Conservation (phyloP, 2,888 invertebrate genomes). For the Habroteleia sp. region DNA sequence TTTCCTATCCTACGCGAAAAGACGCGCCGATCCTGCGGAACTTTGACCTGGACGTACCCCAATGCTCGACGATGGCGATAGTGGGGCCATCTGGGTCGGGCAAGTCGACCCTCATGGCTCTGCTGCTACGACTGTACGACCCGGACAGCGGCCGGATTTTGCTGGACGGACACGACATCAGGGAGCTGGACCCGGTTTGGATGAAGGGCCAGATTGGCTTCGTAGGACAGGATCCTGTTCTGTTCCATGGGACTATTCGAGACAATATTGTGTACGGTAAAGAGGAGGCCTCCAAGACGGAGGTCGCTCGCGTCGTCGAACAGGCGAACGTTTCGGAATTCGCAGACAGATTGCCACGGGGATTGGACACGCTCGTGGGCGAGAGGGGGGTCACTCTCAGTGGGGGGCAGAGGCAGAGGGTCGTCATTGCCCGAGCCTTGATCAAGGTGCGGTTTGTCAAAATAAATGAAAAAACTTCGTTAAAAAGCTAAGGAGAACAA, state of each 20-base stretch:
- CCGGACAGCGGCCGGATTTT: constrained; percentile 87
- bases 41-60: constrained; percentile 85
- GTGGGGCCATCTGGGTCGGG: constrained; percentile 97
- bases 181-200: constrained; percentile 90
- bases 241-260: constrained; percentile 94
- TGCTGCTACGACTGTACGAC: constrained; percentile 93
- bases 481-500: too few relatives aligned
- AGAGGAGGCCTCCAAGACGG: constrained; percentile 83
- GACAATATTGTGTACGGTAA: constrained; percentile 96
- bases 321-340: constrained; percentile 95
- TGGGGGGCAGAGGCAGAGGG: constrained; percentile 96
- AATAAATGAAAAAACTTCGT: too few relatives aligned
- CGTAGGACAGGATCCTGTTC: constrained; percentile 94
- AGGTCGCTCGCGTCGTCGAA: constrained; percentile 85
- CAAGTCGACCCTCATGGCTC: constrained; percentile 93
- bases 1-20: constrained; percentile 87
- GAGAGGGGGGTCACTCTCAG: constrained; percentile 94
- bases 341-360: constrained; percentile 85
- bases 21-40: constrained; percentile 85
- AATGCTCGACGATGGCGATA: constrained; percentile 88
- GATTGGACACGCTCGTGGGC: constrained; percentile 92
- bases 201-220: constrained; percentile 92
- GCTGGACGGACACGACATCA: constrained; percentile 90
- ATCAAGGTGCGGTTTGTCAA: constrained; percentile 85
- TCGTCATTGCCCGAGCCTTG: constrained; percentile 95